Conservation (phyloP, 2,888 invertebrate genomes). For the Nymphalis c-album region DNA sequence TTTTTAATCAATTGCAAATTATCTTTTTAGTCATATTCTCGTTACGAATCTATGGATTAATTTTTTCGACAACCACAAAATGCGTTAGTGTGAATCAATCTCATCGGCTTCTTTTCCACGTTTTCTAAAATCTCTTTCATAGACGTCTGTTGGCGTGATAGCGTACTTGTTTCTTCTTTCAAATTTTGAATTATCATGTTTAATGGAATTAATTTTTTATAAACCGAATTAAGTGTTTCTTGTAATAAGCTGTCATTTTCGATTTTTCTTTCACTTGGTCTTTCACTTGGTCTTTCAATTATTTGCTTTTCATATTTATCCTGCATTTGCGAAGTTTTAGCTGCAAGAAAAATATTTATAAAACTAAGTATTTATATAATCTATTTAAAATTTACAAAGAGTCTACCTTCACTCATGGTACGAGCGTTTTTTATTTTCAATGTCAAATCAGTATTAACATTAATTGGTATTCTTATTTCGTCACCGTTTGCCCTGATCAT, state of each 20-base stretch:
- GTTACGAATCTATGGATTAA: neutral
- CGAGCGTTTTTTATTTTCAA: constrained; percentile 46
- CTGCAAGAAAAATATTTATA: constrained; percentile 2
- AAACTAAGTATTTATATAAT: neutral
- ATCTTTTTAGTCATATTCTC: no score
- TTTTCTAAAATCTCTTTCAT: constrained; percentile 46
- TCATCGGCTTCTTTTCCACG: constrained; percentile 41
- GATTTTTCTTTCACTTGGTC: constrained; percentile 5
- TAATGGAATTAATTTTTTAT: constrained; percentile 59
- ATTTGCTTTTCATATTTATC: neutral
- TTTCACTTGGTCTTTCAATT: constrained; percentile 9
- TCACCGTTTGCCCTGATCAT: constrained; percentile 45
- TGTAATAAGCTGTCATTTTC: constrained; percentile 21
- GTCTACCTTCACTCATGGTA: neutral
- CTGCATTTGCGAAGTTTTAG: neutral
- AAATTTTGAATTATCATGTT: constrained; percentile 56
- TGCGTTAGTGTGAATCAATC: constrained; percentile 43
- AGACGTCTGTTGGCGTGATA: constrained; percentile 51
- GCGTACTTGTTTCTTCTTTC: constrained; percentile 54
- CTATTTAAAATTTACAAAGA: neutral
- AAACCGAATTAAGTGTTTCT: constrained; percentile 37
- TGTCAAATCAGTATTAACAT: constrained; percentile 50
- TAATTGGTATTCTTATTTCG: constrained; percentile 55
- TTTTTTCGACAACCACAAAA: constrained; percentile 49
- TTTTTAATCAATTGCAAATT: neutral